phyloP scores from a whole-genome alignment of 2,113 vertebrate genomes.

The Chamaetylas fuelleborni region DNA sequence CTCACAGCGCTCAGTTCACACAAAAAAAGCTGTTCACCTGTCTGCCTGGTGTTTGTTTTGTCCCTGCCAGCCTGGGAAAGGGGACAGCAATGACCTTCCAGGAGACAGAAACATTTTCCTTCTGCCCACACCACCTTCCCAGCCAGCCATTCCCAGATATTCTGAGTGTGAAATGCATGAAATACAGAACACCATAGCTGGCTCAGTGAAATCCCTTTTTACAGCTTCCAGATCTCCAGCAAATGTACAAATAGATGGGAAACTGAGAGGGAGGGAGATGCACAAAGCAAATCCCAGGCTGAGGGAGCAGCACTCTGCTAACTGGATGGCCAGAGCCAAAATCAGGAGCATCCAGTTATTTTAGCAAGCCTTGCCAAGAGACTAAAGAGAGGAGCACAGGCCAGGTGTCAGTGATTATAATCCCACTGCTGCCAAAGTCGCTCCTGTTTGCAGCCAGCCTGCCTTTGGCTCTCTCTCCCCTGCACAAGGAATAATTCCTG shows the following conservation, averaged over 20 bases:
- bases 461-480: not conserved
- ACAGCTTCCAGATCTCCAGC: not conserved
- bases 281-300: not conserved
- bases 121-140: not conserved
- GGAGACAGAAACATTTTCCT: not conserved
- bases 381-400: not conserved
- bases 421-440: constrained; percentile 12
- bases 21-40: not conserved
- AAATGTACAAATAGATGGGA: not conserved
- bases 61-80: not conserved
- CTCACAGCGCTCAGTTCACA: not conserved
- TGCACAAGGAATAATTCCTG: not conserved
- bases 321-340: constrained; percentile 13
- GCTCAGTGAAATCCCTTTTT: not conserved
- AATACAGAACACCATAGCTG: not conserved
- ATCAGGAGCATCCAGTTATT: constrained; percentile 22
- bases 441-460: not conserved
- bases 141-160: fast-evolving
- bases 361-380: constrained; percentile 13
- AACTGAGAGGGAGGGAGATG: not conserved
- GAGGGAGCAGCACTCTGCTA: constrained; percentile 14
- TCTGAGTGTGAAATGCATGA: not conserved
- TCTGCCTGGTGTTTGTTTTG: not conserved
- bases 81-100: not conserved
- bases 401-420: constrained; percentile 53